Conservation (phyloP, 2,888 invertebrate species). For the Amblyjoppa proteus region DNA sequence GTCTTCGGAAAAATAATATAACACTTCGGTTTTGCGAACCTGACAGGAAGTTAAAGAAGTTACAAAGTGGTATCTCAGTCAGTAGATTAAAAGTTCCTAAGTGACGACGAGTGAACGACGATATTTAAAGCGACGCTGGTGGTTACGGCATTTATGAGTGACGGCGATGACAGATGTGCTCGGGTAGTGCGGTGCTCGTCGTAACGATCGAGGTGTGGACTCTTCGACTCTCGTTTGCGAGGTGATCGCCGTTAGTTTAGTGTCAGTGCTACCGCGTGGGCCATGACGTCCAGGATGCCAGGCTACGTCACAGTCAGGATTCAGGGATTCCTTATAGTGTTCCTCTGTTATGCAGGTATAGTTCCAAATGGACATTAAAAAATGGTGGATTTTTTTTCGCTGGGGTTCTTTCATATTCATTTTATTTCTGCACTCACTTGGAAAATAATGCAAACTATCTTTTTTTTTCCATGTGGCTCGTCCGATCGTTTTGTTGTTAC, state of each 20-base stretch:
- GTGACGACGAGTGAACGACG: constrained; percentile 50
- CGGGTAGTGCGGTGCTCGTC: constrained; percentile 64
- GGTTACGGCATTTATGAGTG: constrained; percentile 76
- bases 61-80: not conserved
- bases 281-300: constrained; percentile 69
- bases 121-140: constrained; percentile 66
- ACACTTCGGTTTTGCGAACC: not conserved
- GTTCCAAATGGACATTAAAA: not conserved
- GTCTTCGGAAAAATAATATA: not conserved
- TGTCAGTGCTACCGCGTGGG: constrained; percentile 52
- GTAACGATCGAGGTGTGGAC: constrained; percentile 64
- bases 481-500: not conserved
- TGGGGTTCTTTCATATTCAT: not conserved
- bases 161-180: constrained; percentile 80
- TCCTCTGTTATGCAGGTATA: constrained; percentile 74
- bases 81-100: constrained; percentile 24
- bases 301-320: constrained; percentile 54
- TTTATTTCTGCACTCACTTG: not conserved
- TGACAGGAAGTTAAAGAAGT: not conserved
- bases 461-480: not conserved
- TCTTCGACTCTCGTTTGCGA: constrained; percentile 65
- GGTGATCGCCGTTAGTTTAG: constrained; percentile 63
- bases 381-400: not conserved
- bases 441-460: not conserved
- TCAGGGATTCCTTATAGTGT: constrained; percentile 66